These are phyloP conservation scores for Idaea biselata DNA, from an alignment of 2,888 invertebrate genomes.

Conservation along the genomic window DNA sequence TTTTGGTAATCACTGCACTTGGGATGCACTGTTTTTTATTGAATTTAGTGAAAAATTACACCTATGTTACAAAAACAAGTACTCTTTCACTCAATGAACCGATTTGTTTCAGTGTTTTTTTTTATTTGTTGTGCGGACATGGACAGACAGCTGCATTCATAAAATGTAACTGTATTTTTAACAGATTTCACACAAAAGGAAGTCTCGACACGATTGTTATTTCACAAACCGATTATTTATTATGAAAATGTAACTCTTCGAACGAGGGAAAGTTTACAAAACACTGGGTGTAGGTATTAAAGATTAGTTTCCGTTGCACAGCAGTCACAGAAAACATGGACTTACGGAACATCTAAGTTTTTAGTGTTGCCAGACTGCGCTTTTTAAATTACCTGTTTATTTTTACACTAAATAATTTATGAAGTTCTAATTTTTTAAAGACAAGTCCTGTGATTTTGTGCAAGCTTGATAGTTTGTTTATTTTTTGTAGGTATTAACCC, in stretches of 20 bases:
- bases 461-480: too few species aligned
- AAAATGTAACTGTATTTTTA: not conserved
- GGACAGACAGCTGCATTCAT: not conserved
- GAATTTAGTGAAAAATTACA: not conserved
- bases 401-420: too few species aligned
- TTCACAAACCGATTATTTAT: not conserved
- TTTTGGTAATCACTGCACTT: slow-evolving; percentile 37
- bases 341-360: not conserved
- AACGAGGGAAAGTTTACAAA: not conserved
- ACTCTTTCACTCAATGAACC: slow-evolving; percentile 8
- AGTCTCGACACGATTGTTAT: not conserved
- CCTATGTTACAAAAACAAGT: not conserved
- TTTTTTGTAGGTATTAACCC: too few species aligned
- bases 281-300: not conserved
- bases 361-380: not conserved
- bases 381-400: too few species aligned
- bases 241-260: not conserved
- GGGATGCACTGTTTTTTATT: slow-evolving; percentile 2
- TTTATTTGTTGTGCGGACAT: slow-evolving; percentile 2
- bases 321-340: slow-evolving; percentile 7
- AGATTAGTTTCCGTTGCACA: not conserved
- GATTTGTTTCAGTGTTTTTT: slow-evolving; percentile 11
- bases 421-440: too few species aligned
- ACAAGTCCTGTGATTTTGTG: too few species aligned
- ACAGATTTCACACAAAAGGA: not conserved